These are phyloP conservation scores for Oscheius sp. DNA, from an alignment of 2,888 invertebrate species.

Conservation along the genomic window DNA sequence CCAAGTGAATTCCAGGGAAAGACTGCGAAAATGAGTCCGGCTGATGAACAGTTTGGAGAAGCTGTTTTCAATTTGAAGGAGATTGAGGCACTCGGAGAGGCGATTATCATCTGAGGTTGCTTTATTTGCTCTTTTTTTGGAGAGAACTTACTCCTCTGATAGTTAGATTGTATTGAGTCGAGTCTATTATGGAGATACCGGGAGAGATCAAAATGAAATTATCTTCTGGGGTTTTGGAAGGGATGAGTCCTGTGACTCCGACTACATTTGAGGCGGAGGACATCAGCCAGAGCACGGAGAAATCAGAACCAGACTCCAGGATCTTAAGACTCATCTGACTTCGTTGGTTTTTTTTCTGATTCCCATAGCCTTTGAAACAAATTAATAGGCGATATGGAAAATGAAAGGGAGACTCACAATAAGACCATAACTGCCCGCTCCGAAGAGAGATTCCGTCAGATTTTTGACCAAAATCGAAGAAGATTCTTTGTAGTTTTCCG, in stretches of 20 bases:
- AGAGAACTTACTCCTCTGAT: constrained; percentile 3
- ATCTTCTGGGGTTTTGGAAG: neutral
- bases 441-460: neutral
- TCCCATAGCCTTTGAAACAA: too few species aligned
- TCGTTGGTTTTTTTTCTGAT: too few species aligned
- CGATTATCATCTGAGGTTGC: neutral
- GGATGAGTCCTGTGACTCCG: neutral
- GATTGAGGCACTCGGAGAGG: neutral
- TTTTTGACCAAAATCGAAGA: neutral
- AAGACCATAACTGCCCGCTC: neutral
- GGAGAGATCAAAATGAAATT: neutral
- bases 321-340: neutral
- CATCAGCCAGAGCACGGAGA: neutral
- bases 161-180: neutral
- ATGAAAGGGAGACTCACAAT: neutral
- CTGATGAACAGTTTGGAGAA: neutral
- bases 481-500: neutral
- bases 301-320: constrained; percentile 20
- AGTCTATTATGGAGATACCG: neutral
- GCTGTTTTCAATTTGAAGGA: neutral
- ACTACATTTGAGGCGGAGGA: neutral
- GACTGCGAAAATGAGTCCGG: constrained; percentile 9
- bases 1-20: neutral
- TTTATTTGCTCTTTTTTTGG: too few species aligned
- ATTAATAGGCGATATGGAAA: too few species aligned